Evolutionary conservation across 2,113 vertebrate genomes (phyloP).

Genomic region (Patagioenas fasciata): DNA sequence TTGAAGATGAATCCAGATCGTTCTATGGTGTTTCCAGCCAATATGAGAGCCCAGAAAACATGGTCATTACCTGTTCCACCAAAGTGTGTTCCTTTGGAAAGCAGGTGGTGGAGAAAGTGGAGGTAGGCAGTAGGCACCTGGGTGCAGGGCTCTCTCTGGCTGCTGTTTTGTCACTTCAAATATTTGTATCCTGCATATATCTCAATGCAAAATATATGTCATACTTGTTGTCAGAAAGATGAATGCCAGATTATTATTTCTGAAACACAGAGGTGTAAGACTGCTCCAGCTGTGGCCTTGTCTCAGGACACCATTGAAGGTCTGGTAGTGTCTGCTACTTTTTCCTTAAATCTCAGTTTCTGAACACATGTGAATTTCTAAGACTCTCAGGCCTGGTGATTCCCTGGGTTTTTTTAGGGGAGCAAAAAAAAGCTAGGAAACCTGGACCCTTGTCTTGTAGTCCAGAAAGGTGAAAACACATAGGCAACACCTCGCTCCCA

Average conservation of each 20-base stretch:
- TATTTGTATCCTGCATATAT: not conserved
- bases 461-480: not conserved
- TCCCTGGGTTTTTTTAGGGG: not conserved
- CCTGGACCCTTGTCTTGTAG: not conserved
- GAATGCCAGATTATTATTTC: not conserved
- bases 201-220: not conserved
- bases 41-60: conserved; percentile 92
- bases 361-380: not conserved
- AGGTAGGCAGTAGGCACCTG: conserved; percentile 76
- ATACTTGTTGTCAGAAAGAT: not conserved
- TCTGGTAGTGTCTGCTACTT: not conserved
- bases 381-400: not conserved
- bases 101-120: conserved; percentile 96
- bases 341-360: not conserved
- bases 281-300: not conserved
- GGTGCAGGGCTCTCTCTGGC: not conserved
- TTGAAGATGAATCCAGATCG: conserved; percentile 89
- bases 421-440: not conserved
- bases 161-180: not conserved
- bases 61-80: conserved; percentile 95
- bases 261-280: not conserved
- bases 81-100: conserved; percentile 98
- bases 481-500: not conserved
- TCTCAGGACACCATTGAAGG: not conserved
- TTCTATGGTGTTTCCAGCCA: conserved; percentile 96